Conservation (phyloP, 2,888 invertebrate genomes). For the Hydraecia micacea region DNA sequence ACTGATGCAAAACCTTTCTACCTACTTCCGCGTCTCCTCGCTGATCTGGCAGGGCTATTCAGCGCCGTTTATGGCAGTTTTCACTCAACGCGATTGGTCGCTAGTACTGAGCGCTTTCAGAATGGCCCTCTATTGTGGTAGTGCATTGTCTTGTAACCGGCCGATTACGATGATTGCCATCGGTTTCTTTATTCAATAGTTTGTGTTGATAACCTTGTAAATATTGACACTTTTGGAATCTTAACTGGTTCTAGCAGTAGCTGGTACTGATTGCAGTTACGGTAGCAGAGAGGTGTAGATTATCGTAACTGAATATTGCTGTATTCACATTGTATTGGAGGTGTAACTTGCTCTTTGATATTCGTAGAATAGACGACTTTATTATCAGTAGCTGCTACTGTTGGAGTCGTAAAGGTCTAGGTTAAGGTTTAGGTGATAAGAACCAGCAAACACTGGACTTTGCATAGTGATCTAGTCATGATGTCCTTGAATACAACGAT, state of each 20-base stretch:
- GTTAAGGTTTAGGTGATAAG: not conserved
- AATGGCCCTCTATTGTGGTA: slow-evolving; percentile 79
- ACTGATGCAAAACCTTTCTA: slow-evolving; percentile 68
- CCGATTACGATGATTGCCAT: slow-evolving; percentile 68
- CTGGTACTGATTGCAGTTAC: not conserved
- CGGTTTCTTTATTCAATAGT: slow-evolving; percentile 69
- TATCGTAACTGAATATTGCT: slow-evolving; percentile 22
- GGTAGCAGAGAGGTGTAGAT: slow-evolving; percentile 22
- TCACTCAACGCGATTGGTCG: slow-evolving; percentile 89
- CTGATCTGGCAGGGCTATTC: slow-evolving; percentile 74
- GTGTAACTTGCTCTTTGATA: slow-evolving; percentile 18
- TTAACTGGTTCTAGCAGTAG: slow-evolving; percentile 36
- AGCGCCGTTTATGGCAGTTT: slow-evolving; percentile 86
- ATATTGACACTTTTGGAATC: slow-evolving; percentile 58
- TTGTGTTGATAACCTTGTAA: slow-evolving; percentile 65
- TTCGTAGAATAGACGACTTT: not conserved
- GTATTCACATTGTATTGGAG: not conserved
- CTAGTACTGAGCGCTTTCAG: slow-evolving; percentile 72
- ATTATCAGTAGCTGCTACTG: not conserved
- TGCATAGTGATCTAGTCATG: not conserved
- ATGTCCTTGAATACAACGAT: too few species aligned
- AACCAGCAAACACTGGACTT: not conserved
- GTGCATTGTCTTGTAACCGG: slow-evolving; percentile 83
- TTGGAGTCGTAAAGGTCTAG: not conserved
- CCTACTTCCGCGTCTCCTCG: slow-evolving; percentile 67